Percentiles rank a stretch among this genome's conserved stretches.
Conservation (phyloP, 2,113 vertebrate genomes). For the Cricetomys ansorgei region DNA sequence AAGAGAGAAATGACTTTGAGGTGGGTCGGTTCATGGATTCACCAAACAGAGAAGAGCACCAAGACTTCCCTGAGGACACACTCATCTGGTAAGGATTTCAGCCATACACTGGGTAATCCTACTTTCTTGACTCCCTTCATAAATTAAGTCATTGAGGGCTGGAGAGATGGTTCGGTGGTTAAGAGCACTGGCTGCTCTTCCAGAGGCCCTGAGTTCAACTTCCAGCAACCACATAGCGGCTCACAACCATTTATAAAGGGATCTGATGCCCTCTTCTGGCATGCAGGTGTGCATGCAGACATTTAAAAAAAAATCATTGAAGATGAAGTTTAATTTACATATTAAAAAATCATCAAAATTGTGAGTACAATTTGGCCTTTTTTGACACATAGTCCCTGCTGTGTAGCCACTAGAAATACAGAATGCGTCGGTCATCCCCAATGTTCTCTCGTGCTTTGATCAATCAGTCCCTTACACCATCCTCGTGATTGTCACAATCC, state of each 20-base stretch:
- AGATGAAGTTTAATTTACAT: no score
- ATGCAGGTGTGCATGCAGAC: no score
- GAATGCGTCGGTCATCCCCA: not conserved
- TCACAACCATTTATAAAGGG: no score
- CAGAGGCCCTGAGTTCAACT: no score
- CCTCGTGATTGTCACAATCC: not conserved
- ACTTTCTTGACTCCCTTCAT: not conserved
- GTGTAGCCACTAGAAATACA: not conserved
- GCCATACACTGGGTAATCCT: not conserved
- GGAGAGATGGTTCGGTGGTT: no score
- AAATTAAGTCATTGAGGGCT: no score
- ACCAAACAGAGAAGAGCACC: not conserved
- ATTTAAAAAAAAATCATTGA: no score
- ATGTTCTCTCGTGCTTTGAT: not conserved
- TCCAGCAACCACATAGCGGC: no score
- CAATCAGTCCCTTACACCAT: not conserved
- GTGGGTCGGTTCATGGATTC: not conserved
- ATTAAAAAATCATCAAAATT: not conserved
- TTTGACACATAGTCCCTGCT: not conserved
- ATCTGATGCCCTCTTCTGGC: no score
- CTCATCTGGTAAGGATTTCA: not conserved
- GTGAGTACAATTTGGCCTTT: not conserved
- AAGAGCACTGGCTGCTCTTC: no score
- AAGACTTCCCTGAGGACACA: not conserved
- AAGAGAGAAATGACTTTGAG: not conserved